phyloP scores from a whole-genome alignment of 37 sponge, comb jelly and placozoan species.

The Hexactinellida sp. region DNA sequence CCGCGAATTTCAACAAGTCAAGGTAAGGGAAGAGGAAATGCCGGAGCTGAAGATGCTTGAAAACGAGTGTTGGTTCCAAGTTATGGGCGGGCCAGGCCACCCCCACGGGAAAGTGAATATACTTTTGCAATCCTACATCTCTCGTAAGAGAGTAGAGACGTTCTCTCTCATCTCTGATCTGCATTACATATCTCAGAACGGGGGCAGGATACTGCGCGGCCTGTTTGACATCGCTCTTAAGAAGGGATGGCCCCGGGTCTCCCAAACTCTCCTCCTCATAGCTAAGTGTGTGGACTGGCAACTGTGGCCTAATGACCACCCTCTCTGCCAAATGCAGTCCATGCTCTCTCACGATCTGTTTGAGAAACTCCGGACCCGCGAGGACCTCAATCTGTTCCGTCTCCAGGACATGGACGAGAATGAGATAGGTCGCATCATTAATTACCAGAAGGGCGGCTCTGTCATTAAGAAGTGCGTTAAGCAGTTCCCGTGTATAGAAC shows the following conservation, averaged over 20 bases:
- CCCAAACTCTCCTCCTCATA: constrained; percentile 50
- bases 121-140: constrained; percentile 74
- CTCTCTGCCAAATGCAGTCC: constrained; percentile 70
- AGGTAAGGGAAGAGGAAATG: constrained; percentile 88
- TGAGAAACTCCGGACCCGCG: constrained; percentile 40
- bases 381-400: constrained; percentile 33
- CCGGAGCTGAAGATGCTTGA: constrained; percentile 41
- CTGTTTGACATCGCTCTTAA: constrained; percentile 85
- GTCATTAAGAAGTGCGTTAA: constrained; percentile 41
- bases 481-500: constrained; percentile 47
- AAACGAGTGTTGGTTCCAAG: constrained; percentile 30
- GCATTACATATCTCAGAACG: constrained; percentile 81
- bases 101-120: constrained; percentile 88
- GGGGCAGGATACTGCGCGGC: constrained; percentile 66
- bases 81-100: constrained; percentile 72
- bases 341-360: constrained; percentile 37
- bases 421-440: constrained; percentile 83
- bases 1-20: constrained; percentile 82
- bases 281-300: constrained; percentile 65
- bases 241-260: constrained; percentile 48
- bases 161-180: constrained; percentile 93
- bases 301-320: constrained; percentile 73
- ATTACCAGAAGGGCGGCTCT: constrained; percentile 57
- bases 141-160: constrained; percentile 43
- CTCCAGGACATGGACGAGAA: constrained; percentile 71